Conservation (phyloP, 2,797 vertebrate species). For the Aplochiton taeniatus region DNA sequence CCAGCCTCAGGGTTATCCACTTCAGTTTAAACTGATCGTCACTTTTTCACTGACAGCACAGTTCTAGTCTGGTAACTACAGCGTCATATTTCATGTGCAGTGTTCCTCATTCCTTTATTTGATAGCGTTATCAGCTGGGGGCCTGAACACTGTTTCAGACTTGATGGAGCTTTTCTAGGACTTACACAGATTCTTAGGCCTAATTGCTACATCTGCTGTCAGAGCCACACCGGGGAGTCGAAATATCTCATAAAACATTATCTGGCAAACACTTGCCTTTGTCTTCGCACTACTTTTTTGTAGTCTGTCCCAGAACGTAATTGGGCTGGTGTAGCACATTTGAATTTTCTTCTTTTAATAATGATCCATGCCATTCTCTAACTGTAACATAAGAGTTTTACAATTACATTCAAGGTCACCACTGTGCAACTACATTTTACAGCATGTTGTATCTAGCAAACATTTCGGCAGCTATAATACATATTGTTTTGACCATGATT, state of each 20-base stretch:
- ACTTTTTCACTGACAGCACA: conserved; percentile 15
- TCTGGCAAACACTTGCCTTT: conserved; percentile 7
- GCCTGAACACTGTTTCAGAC: conserved; percentile 23
- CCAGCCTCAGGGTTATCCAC: conserved; percentile 32
- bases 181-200: conserved; percentile 21
- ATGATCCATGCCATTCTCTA: too few species aligned
- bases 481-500: too few species aligned
- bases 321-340: not conserved
- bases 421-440: too few species aligned
- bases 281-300: too few species aligned
- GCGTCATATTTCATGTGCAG: conserved; percentile 32
- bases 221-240: conserved; percentile 26
- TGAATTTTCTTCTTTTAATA: too few species aligned
- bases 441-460: too few species aligned
- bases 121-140: conserved; percentile 31
- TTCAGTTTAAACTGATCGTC: conserved; percentile 42
- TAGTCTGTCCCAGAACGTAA: not conserved
- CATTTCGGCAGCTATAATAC: too few species aligned
- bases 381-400: too few species aligned
- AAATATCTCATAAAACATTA: conserved; percentile 28
- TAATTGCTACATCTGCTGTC: conserved; percentile 39
- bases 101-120: conserved; percentile 33
- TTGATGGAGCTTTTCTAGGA: conserved; percentile 4
- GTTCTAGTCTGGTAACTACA: conserved; percentile 25
- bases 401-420: too few species aligned